Evolutionary conservation across 2,113 vertebrate genomes (phyloP), one percentile per base, ranked within the genome.

Genomic region (Dicerorhinus sumatrensis): DNA sequence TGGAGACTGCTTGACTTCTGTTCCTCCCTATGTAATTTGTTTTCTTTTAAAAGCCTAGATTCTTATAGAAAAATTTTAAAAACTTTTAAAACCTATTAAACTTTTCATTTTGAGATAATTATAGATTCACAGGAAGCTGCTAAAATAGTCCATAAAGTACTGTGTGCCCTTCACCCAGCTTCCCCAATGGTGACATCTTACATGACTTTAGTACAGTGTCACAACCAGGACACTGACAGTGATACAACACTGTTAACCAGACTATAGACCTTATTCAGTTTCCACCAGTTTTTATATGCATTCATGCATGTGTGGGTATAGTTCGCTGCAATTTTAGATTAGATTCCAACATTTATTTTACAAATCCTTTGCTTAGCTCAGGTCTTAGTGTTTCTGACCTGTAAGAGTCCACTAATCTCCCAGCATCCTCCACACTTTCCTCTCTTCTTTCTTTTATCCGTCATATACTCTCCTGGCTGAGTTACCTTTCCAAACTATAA

Each of bases 151-250:
- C 4, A 1, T 8, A 29, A 33, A 79, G 20, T 7, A 14, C 23
- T 0, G 1, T 29, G 51, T 6, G 1, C 4, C 33, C 72, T 29
- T 60, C 21, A 2, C 17, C 1, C 20, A 21, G 16, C 31, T 70
- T 46, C 62, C 51, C 12, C 2, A 8, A 3, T 1, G 20, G 42
- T n/a, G 67, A 29, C 46, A 54, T 12, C 58, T 86, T 48, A 31
- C 1, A 6, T 0, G 17, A 31, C n/a, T 10, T 0, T 12, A 8
- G 18, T 1, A n/a, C 16, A 0, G 1, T 3, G 2, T 48, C 31
- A 13, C 4, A 69, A 54, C 23, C 56, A 1, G 42, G 54, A 16
- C 8, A 2, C 2, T 11, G n/a, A 27, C 39, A 17, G 11, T 2
- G 63, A 9, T 2, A 18, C 3, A 6, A 13, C 46, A 13, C 14